These are phyloP conservation scores for Trichosurus vulpecula DNA, from an alignment of 2,797 vertebrate species.

Conservation along the genomic window DNA sequence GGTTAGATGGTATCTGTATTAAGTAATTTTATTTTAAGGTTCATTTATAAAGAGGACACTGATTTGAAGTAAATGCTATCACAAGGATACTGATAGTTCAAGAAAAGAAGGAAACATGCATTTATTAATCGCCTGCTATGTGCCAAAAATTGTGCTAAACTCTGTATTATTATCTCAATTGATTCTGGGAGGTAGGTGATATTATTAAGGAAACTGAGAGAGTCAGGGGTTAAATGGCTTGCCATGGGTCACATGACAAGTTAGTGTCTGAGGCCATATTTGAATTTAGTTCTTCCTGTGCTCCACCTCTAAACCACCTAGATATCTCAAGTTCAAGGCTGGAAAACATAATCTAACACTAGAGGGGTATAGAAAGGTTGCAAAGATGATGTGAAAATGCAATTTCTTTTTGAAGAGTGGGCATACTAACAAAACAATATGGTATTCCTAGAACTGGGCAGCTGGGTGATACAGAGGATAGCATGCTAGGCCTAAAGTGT, in stretches of 20 bases:
- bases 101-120: background rate
- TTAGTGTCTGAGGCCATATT: background rate
- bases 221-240: background rate
- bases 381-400: background rate
- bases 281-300: background rate
- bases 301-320: background rate
- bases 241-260: background rate
- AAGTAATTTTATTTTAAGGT: background rate
- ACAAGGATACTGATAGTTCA: background rate
- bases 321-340: background rate
- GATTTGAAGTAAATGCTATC: background rate
- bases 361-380: background rate
- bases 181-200: background rate
- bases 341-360: background rate
- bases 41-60: background rate
- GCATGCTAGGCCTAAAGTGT: no score
- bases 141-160: background rate
- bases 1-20: slow-evolving; percentile 10
- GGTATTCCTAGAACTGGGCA: no score
- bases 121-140: background rate
- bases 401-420: background rate
- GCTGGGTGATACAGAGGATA: no score
- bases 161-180: background rate
- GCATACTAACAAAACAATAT: no score
- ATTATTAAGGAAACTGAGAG: background rate